phyloP scores from a whole-genome alignment of 2,113 vertebrate species.

The Actenoides hombroni region DNA sequence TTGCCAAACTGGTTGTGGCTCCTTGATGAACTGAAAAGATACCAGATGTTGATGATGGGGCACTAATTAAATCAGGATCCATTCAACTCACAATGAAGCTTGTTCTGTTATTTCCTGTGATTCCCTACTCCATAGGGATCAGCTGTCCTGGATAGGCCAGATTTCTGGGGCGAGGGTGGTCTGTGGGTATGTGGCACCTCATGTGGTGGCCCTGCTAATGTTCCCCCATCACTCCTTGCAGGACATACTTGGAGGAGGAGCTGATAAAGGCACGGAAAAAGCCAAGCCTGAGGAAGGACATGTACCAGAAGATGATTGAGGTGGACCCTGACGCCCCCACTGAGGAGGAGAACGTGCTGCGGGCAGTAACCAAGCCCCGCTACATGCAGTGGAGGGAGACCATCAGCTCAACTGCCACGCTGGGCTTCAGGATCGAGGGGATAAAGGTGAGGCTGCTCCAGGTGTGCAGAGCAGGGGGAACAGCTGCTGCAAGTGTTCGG shows the following conservation, averaged over 20 bases:
- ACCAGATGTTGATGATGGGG: neutral
- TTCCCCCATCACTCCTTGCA: neutral
- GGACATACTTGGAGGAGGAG: conserved; percentile 96
- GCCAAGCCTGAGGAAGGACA: conserved; percentile 91
- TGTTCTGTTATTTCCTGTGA: neutral
- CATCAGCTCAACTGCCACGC: conserved; percentile 92
- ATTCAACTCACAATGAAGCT: fast-evolving
- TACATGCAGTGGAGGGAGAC: conserved; percentile 99
- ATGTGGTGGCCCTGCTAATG: neutral
- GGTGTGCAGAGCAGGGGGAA: no score
- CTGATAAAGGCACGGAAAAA: conserved; percentile 94
- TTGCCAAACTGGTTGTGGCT: neutral
- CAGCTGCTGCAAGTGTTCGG: fast-evolving
- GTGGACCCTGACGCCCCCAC: conserved; percentile 90
- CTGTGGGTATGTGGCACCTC: neutral
- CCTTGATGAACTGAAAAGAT: neutral
- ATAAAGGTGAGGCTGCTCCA: conserved; percentile 85
- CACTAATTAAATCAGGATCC: neutral
- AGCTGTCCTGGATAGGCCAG: neutral
- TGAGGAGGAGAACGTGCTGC: conserved; percentile 80
- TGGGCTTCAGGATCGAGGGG: conserved; percentile 96
- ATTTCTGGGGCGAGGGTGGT: neutral
- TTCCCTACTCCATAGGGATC: neutral
- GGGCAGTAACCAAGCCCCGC: conserved; percentile 92
- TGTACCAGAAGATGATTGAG: conserved; percentile 98